Evolutionary conservation across 2,888 invertebrate genomes (phyloP), one percentile per base, ranked within the genome.

Genomic region (Trachelus troglodyta): DNA sequence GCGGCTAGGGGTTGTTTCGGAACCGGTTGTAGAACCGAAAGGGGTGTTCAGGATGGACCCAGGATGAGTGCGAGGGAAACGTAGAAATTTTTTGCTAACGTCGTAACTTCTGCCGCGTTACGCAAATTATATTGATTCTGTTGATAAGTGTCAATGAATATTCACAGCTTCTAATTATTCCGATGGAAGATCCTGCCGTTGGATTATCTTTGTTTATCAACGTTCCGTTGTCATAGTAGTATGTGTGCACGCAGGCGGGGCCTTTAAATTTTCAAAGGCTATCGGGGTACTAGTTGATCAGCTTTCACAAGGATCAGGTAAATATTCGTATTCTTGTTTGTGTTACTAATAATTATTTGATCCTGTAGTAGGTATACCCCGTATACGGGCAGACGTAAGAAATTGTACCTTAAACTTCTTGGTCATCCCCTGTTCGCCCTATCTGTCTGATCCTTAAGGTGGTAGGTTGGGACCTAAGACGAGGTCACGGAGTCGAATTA

Each of bases 91-190:
- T 56, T 56, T 23, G 56, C 9, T 74, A 75, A 56, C 37, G 40
- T 74, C 76, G 35, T 69, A 80, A 35, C 75, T 69, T 78, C 71
- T 76, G 74, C 73, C 9, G 23, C 23, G 56, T 78, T 76, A 79
- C 75, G 76, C 76, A 78, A 79, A 77, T 77, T 69, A 77, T 77
- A 77, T 75, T 35, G 15, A 34, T n/a, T 12, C 69, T 15, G 33
- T 33, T 12, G 34, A 23, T n/a, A 31, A 71, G 31, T 71, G 33
- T 71, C 71, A 11, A 71, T 71, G 71, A 71, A 71, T 34, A 56
- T 56, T 56, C 56, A 56, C 12, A n/a, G 23, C 68, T 23, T 73
- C 56, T 30, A 33, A 56, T 37, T 69, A 76, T 69, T 23, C 56
- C 9, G 9, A 56, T 30, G 30, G 30, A 35, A 23, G 30, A 34